A percentile compares a stretch with the other conserved stretches of the same genome.
Evolutionary conservation across 2,888 invertebrate species (phyloP).

Genomic region (Trypoxylon attenuatum): DNA sequence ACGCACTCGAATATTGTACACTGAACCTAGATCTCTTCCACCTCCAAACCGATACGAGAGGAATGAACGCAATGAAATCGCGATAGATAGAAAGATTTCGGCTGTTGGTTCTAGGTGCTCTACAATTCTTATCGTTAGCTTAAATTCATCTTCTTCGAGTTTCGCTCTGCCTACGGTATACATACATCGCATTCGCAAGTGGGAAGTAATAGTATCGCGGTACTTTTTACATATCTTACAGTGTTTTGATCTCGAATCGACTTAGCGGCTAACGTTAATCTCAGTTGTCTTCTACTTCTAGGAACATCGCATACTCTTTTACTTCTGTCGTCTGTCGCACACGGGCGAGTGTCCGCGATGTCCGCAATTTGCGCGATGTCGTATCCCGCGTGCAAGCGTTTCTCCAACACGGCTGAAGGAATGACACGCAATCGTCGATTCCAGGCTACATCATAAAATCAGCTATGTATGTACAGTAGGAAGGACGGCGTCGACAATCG

Average conservation of each 20-base stretch:
- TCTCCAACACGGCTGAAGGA: too few species aligned
- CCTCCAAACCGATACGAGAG: too few species aligned
- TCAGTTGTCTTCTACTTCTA: conserved; percentile 2
- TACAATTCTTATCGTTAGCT: not conserved
- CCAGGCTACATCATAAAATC: conserved; percentile 1
- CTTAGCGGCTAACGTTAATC: conserved; percentile 5
- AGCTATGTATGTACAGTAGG: conserved; percentile 4
- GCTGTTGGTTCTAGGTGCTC: too few species aligned
- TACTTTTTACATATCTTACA: conserved; percentile 18
- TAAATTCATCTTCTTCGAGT: not conserved
- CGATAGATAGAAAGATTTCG: too few species aligned
- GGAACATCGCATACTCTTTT: conserved; percentile 17
- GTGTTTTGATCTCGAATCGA: conserved; percentile 10
- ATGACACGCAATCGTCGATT: too few species aligned
- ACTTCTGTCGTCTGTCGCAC: not conserved
- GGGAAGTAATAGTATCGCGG: too few species aligned
- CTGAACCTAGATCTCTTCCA: too few species aligned
- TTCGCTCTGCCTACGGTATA: not conserved
- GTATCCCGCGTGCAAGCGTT: too few species aligned
- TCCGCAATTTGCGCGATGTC: not conserved
- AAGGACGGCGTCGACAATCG: conserved; percentile 38
- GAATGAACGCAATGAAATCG: not conserved
- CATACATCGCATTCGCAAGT: not conserved
- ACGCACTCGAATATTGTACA: too few species aligned
- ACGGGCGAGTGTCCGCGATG: not conserved